Conservation (phyloP, 2,888 invertebrate genomes). For the Ectemnius cavifrons region DNA sequence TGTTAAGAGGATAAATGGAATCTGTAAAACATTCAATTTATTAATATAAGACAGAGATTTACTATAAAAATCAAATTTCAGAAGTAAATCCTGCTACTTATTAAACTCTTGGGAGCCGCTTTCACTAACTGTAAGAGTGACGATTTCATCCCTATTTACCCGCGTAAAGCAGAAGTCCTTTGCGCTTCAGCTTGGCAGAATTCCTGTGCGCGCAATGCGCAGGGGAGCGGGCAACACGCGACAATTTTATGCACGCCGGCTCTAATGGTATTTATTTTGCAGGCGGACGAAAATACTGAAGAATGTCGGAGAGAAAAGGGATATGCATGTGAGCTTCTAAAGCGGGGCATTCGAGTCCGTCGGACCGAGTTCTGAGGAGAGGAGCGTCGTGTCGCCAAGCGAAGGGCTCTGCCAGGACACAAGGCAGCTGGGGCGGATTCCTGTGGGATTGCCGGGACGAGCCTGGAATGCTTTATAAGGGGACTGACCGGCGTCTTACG, state of each 20-base stretch:
- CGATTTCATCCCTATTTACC: too few relatives aligned
- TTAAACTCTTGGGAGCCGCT: too few relatives aligned
- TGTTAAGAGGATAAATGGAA: too few relatives aligned
- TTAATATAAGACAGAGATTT: too few relatives aligned
- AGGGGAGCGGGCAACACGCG: neutral
- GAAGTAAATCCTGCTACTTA: too few relatives aligned
- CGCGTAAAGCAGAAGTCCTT: too few relatives aligned
- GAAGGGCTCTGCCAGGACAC: constrained; percentile 55
- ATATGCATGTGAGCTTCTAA: constrained; percentile 11
- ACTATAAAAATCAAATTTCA: too few relatives aligned
- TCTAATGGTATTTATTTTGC: constrained; percentile 37
- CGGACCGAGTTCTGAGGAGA: constrained; percentile 29
- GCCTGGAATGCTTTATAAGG: constrained; percentile 73
- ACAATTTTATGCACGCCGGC: constrained; percentile 35
- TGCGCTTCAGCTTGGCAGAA: too few relatives aligned
- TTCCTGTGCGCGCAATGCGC: neutral
- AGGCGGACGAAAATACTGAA: constrained; percentile 34
- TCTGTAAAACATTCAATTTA: too few relatives aligned
- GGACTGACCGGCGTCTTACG: constrained; percentile 71
- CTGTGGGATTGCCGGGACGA: constrained; percentile 72
- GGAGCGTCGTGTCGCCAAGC: constrained; percentile 37
- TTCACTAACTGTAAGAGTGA: too few relatives aligned
- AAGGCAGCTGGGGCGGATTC: constrained; percentile 67
- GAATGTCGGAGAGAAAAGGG: constrained; percentile 38
- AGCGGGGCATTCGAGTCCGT: constrained; percentile 46